Evolutionary conservation across 30 jellyfish, hydroid and myxozoan genomes (phyloP), one percentile per base, ranked within the genome.

Genomic region (Haliclystus octoradiatus): DNA sequence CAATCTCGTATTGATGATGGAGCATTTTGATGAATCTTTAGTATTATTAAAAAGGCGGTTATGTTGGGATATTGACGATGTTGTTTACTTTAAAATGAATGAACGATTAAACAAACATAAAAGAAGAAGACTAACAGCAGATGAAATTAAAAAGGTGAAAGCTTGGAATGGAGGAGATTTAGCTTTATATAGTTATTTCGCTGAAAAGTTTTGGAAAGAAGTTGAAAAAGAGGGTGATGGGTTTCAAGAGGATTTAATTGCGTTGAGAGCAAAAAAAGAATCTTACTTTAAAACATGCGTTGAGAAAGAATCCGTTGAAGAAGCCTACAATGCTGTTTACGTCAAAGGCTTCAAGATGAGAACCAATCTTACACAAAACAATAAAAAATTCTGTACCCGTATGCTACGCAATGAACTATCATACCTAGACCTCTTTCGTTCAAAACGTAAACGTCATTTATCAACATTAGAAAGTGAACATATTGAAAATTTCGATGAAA

Each of bases 21-120:
- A 89, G 61, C 92, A 89, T 69, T 89, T 89, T 47, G 98, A 89
- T 75, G 98, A 89, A 76, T 89, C 98, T 26, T 69, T 89, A 83
- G 81, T 88, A 34, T 57, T 89, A 40, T 71, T 89, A 70, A 93
- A 84, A 66, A 84, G 98, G 84, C 81, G 95, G 71, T 71, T 89
- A 25, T 81, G 98, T 68, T 89, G 98, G 98, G 60, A 70, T 27
- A 76, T 80, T 19, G 98, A 89, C 71, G 98, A 89, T 52, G 95
- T 89, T 26, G 95, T 89, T 3, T 89, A 68, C 34, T 89, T 89
- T 76, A 89, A 81, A 77, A 76, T 84, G 81, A 89, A 89, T 71
- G 98, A 89, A 80, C 77, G 98, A 71, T 84, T 89, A 75, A 89
- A 76, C 52, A 78, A 77, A 50, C 71, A 89, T 27, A 81, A 82